Conservation (phyloP, 2,888 invertebrate species). For the Chrysomela aeneicollis region DNA sequence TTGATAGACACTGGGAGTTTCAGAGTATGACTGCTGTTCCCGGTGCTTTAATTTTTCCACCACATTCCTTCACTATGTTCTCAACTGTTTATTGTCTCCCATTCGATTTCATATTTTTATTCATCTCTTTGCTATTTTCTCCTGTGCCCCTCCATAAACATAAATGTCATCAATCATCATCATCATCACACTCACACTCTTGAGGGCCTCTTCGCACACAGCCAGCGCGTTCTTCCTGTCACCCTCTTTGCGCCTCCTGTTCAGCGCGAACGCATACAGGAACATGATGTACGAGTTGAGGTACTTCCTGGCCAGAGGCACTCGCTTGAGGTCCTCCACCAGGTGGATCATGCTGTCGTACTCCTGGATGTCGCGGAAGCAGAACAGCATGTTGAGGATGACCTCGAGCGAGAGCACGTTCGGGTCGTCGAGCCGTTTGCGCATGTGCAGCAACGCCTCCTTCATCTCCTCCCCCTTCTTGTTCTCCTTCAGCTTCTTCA, state of each 20-base stretch:
- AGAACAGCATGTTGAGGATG: constrained; percentile 91
- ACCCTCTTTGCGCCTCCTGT: constrained; percentile 91
- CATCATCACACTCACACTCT: constrained; percentile 61
- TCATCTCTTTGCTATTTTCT: no score
- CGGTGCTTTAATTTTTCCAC: no score
- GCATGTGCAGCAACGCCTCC: constrained; percentile 86
- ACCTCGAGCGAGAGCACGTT: constrained; percentile 96
- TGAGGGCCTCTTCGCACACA: constrained; percentile 90
- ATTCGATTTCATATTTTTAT: no score
- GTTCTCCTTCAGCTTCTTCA: constrained; percentile 90
- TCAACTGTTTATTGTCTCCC: no score
- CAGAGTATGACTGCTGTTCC: no score
- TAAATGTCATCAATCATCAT: no score
- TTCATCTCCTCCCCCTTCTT: constrained; percentile 83
- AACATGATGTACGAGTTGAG: constrained; percentile 91
- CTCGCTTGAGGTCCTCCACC: constrained; percentile 90
- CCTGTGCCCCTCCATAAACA: no score
- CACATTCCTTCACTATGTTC: no score
- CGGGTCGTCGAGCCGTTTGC: constrained; percentile 93
- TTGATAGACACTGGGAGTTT: no score
- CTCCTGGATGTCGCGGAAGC: constrained; percentile 91
- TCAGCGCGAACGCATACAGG: constrained; percentile 96
- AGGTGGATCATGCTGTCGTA: constrained; percentile 98
- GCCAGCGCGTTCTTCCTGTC: constrained; percentile 93
- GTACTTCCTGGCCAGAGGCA: constrained; percentile 88